A percentile compares a stretch with the other conserved stretches of the same genome.
Evolutionary conservation across 53 echinoderm and acorn worm genomes (phyloP).

Genomic region (Apostichopus leukothele): DNA sequence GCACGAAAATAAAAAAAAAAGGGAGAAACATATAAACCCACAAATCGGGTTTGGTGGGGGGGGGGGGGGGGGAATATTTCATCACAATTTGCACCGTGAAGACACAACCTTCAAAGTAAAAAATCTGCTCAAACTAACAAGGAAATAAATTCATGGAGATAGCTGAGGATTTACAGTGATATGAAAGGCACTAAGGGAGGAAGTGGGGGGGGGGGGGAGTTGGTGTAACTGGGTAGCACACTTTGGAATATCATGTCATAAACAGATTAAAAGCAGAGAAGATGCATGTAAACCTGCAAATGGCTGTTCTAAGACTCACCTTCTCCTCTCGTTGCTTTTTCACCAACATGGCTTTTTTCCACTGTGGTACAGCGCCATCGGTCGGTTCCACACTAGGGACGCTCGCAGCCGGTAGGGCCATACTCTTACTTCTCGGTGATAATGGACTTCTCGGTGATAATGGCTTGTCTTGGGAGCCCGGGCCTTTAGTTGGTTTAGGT

Average conservation of each 20-base stretch:
- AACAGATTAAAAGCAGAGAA: not conserved
- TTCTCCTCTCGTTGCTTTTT: constrained; percentile 76
- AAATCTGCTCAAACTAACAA: no score
- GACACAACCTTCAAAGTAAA: no score
- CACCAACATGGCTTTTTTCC: constrained; percentile 87
- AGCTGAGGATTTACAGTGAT: no score
- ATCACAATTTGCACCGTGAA: no score
- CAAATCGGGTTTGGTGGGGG: no score
- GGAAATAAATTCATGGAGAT: no score
- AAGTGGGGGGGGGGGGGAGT: no score
- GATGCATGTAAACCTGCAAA: not conserved
- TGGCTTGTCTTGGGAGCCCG: not conserved
- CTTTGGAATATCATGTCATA: not conserved
- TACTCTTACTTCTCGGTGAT: not conserved
- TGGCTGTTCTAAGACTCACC: constrained; percentile 53
- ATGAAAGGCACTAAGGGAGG: no score
- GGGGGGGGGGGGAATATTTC: not conserved
- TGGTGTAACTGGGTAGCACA: no score
- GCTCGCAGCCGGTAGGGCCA: not conserved
- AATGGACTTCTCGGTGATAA: not conserved
- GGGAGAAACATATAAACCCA: no score
- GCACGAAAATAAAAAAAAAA: no score
- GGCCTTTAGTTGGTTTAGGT: not conserved
- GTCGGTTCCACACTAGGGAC: not conserved
- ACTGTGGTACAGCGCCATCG: constrained; percentile 71